Evolutionary conservation across 2,888 invertebrate species (phyloP).

Genomic region (Metallyticus violacea): DNA sequence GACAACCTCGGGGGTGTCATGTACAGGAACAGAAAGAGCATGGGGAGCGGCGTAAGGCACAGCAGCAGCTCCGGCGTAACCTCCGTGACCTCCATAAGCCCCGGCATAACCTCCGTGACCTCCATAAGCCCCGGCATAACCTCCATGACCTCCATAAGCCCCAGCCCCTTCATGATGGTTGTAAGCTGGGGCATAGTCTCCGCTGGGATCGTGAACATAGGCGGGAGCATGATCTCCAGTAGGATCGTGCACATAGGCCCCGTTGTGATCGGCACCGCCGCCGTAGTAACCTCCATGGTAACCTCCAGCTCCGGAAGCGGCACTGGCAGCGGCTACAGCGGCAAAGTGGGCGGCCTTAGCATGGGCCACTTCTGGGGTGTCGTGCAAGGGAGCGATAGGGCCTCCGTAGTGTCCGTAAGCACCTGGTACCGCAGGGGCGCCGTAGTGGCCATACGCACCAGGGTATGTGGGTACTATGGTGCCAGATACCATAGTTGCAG

Average conservation of each 20-base stretch:
- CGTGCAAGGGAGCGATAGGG: background rate
- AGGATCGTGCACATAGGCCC: background rate
- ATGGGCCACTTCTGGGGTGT: background rate
- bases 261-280: background rate
- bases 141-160: background rate
- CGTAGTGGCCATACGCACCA: background rate
- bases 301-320: background rate
- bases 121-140: background rate
- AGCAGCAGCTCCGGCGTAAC: background rate
- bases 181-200: background rate
- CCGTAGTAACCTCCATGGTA: background rate
- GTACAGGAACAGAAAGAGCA: background rate
- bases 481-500: background rate
- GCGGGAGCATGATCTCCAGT: background rate
- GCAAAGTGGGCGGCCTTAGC: background rate
- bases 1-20: background rate
- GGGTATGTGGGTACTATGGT: background rate
- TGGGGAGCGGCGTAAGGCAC: background rate
- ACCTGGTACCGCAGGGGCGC: too few species aligned
- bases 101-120: background rate
- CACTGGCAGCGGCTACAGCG: background rate
- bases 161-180: background rate
- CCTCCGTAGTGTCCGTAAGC: background rate
- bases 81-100: background rate
- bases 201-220: background rate